phyloP scores from a whole-genome alignment of 2,888 invertebrate genomes.

The Oxyteleia sp. region DNA sequence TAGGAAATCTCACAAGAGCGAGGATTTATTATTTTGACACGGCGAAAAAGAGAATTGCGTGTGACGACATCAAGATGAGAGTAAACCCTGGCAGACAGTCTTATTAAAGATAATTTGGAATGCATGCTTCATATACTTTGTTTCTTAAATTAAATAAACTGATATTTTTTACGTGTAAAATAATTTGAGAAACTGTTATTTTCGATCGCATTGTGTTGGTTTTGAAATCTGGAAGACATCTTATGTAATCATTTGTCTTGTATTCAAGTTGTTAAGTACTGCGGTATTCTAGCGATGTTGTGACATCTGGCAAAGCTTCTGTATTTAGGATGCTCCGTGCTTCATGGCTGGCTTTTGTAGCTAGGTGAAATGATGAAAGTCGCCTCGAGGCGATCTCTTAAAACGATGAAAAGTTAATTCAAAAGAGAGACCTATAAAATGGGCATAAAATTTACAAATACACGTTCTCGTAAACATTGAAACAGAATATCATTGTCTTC shows the following conservation, averaged over 20 bases:
- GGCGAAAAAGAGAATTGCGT: neutral
- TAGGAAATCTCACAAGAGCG: conserved; percentile 1
- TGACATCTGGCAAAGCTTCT: conserved; percentile 28
- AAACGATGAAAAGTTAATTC: conserved; percentile 52
- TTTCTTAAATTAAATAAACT: neutral
- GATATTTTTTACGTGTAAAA: too few relatives aligned
- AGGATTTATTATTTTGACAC: conserved; percentile 31
- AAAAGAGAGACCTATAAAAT: conserved; percentile 35
- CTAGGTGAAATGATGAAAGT: conserved; percentile 36
- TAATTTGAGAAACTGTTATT: conserved; percentile 2
- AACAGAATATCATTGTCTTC: too few relatives aligned
- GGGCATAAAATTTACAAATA: conserved; percentile 27
- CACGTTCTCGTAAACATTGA: neutral
- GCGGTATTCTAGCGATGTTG: conserved; percentile 26
- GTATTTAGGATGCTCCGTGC: conserved; percentile 23
- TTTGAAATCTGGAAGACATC: conserved; percentile 1
- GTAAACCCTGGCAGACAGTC: too few relatives aligned
- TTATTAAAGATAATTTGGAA: too few relatives aligned
- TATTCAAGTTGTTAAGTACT: conserved; percentile 41
- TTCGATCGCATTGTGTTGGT: conserved; percentile 1
- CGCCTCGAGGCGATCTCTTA: conserved; percentile 48
- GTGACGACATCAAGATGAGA: neutral
- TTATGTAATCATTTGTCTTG: conserved; percentile 23
- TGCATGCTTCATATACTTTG: too few relatives aligned
- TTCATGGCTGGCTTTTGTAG: conserved; percentile 35